phyloP scores from a whole-genome alignment of 1,140 invertebrate species.

The Platyura marginata region DNA sequence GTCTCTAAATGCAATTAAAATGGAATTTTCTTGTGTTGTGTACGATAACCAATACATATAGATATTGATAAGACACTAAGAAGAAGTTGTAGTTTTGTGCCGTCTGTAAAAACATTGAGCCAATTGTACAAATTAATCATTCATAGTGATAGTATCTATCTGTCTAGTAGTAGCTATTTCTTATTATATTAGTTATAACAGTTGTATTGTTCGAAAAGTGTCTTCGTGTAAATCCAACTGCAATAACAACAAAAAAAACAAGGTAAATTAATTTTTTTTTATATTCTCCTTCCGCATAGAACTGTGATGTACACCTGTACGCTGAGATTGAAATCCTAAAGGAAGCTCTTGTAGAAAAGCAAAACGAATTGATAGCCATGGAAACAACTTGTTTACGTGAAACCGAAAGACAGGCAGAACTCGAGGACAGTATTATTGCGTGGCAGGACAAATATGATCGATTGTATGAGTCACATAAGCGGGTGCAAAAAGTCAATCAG shows the following conservation, averaged over 20 bases:
- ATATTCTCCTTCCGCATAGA: not conserved
- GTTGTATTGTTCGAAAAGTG: not conserved
- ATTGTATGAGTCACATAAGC: slow-evolving; percentile 81
- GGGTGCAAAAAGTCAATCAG: slow-evolving; percentile 89
- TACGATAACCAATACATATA: too few species aligned
- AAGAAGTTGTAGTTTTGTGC: too few species aligned
- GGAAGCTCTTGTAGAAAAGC: slow-evolving; percentile 57
- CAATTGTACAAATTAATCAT: too few species aligned
- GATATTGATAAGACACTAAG: too few species aligned
- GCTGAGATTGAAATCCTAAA: slow-evolving; percentile 76
- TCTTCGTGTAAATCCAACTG: not conserved
- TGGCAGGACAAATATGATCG: slow-evolving; percentile 88
- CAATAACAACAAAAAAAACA: not conserved
- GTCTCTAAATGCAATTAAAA: too few species aligned
- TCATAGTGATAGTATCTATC: too few species aligned
- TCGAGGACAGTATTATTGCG: slow-evolving; percentile 66
- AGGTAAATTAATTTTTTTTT: not conserved
- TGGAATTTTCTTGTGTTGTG: too few species aligned
- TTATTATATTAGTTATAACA: not conserved
- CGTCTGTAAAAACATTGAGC: too few species aligned
- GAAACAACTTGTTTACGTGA: slow-evolving; percentile 70
- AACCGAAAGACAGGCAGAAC: slow-evolving; percentile 53
- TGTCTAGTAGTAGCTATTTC: too few species aligned
- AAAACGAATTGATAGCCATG: slow-evolving; percentile 66
- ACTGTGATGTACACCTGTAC: slow-evolving; percentile 47